Base-by-base conservation (phyloP, 1,140 invertebrate genomes). In the Camponotus pennsylvanicus region DNA sequence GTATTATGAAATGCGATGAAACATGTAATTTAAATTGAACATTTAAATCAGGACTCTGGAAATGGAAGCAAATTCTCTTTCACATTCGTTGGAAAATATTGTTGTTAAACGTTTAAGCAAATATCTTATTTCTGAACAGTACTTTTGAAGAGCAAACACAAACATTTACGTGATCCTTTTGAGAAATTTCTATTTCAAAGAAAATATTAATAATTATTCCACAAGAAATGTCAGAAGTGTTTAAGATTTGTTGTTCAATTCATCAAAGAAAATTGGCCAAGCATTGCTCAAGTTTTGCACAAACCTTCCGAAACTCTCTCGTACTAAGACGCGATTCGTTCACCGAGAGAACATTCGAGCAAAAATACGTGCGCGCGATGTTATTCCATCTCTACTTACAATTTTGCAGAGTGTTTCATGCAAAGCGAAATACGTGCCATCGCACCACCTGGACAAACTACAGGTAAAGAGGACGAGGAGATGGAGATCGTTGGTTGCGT, bases 351-450 rank as follows among this genome's bases (percentile, higher is more conserved):
- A 70, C 67, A 52, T 52, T 61, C 55, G 67, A 15, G n/a, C 27
- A 52, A 52, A 42, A 75, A 40, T 79, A n/a, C n/a, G 21, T n/a
- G 27, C 42, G 71, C 57, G 8, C 69, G n/a, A 85, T 77, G 82
- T 78, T 77, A 67, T 78, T 77, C 63, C 82, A 27, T 85, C 59
- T 66, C 45, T 66, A 78, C 59, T 85, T 85, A 77, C 61, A 76
- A n/a, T 85, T 86, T 82, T 59, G 21, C 69, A 86, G 40, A 27
- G 27, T 57, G 63, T 82, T 80, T 88, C 45, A 55, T 66, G 40
- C 57, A 21, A 13, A 57, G 45, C 55, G 61, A 76, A 63, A 70
- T 21, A 55, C 45, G 27, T 52, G n/a, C 27, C 45, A 37, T 66
- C 18, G 64, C 13, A 15, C 9, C 7, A 61, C 59, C 34, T 75